A percentile compares a stretch with the other conserved stretches of the same genome.
These are phyloP conservation scores for Anthopleura sola DNA, from an alignment of 64 coral and sea anemone species.

Conservation along the genomic window DNA sequence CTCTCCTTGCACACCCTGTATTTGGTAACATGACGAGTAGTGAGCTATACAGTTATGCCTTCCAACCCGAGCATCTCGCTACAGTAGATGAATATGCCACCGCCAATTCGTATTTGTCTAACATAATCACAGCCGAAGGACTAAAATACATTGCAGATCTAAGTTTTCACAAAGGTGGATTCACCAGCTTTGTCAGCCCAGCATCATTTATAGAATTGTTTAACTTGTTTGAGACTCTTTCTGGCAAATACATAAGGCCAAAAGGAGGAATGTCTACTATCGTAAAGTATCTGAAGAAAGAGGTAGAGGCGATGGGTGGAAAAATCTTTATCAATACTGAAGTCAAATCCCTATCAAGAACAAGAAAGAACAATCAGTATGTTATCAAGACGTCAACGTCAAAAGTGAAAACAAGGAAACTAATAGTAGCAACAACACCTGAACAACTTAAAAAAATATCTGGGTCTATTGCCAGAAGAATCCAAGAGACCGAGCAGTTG, in stretches of 20 bases:
- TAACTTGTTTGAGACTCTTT: conserved; percentile 16
- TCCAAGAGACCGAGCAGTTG: conserved; percentile 34
- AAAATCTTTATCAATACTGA: conserved; percentile 43
- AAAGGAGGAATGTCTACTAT: conserved; percentile 70
- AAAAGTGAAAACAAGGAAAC: background rate
- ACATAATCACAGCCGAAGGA: conserved; percentile 59
- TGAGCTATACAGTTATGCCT: conserved; percentile 46
- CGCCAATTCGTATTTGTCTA: conserved; percentile 54
- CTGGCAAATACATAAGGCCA: conserved; percentile 41
- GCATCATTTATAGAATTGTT: conserved; percentile 55
- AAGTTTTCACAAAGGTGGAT: conserved; percentile 70
- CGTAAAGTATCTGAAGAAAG: conserved; percentile 20
- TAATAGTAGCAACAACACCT: conserved; percentile 46
- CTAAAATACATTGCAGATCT: conserved; percentile 66
- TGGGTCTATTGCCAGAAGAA: conserved; percentile 41
- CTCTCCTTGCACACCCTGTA: conserved; percentile 30
- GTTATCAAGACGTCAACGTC: background rate
- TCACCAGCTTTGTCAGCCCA: conserved; percentile 52
- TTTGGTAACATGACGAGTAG: conserved; percentile 75
- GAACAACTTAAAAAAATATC: conserved; percentile 19
- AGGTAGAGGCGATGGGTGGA: conserved; percentile 23
- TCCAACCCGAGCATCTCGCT: conserved; percentile 29
- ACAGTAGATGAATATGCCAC: conserved; percentile 48
- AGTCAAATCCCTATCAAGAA: conserved; percentile 18
- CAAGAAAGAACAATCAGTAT: background rate